Evolutionary conservation across 2,113 vertebrate species (phyloP).

Genomic region (Lophius piscatorius): DNA sequence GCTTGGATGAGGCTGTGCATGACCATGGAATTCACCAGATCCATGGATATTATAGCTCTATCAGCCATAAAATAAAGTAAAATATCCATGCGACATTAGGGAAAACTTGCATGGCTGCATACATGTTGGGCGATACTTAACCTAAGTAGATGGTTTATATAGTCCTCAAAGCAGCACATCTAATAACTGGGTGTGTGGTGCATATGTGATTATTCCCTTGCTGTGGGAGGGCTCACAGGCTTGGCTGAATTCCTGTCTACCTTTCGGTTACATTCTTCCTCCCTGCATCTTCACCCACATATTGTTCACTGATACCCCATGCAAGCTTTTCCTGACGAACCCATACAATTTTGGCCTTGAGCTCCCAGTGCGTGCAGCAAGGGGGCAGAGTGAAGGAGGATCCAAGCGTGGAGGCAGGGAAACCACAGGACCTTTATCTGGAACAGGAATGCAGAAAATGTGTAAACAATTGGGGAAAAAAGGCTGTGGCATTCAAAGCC

Average conservation of each 20-base stretch:
- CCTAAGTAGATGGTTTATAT: slow-evolving; percentile 69
- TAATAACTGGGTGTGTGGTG: slow-evolving; percentile 64
- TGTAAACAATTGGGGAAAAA: slow-evolving; percentile 81
- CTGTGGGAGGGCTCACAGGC: slow-evolving; percentile 63
- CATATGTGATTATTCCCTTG: slow-evolving; percentile 55
- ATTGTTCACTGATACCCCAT: slow-evolving; percentile 15
- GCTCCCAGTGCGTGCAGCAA: slow-evolving; percentile 27
- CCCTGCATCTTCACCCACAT: slow-evolving; percentile 35
- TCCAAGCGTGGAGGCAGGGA: slow-evolving; percentile 49
- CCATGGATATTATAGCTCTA: slow-evolving; percentile 6
- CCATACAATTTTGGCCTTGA: slow-evolving; percentile 10
- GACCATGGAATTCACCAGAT: slow-evolving; percentile 41
- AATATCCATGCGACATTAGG: neutral
- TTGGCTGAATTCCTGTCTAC: slow-evolving; percentile 28
- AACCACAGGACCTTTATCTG: slow-evolving; percentile 78
- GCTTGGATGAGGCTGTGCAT: slow-evolving; percentile 42
- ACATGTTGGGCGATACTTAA: slow-evolving; percentile 62
- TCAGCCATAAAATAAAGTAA: neutral
- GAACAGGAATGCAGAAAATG: slow-evolving; percentile 86
- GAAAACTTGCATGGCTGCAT: slow-evolving; percentile 18
- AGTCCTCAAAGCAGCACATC: slow-evolving; percentile 62
- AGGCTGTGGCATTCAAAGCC: slow-evolving; percentile 73
- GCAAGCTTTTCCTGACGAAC: slow-evolving; percentile 30
- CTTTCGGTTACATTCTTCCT: slow-evolving; percentile 34
- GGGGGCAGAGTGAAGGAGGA: slow-evolving; percentile 35